Evolutionary conservation across 37 sponge, comb jelly and placozoan species (phyloP).

Genomic region (Hexactinellida sp.): DNA sequence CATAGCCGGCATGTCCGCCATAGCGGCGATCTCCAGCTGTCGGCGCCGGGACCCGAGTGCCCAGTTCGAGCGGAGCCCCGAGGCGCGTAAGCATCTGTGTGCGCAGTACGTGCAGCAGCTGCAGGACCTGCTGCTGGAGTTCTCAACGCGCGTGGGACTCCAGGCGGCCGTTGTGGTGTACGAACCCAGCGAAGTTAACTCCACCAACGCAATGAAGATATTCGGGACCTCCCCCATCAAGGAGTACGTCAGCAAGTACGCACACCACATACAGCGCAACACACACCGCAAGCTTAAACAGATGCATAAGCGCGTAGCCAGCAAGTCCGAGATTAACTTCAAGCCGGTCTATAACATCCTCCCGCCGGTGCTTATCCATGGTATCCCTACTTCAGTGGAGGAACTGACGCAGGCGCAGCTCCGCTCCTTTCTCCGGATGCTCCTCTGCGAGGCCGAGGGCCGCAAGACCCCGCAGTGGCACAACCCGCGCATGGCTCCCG

Average conservation of each 20-base stretch:
- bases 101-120: slow-evolving; percentile 59
- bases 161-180: slow-evolving; percentile 65
- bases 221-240: slow-evolving; percentile 52
- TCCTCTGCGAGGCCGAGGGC: slow-evolving; percentile 70
- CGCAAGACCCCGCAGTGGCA: slow-evolving; percentile 90
- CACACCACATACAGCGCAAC: slow-evolving; percentile 9
- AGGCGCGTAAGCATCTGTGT: slow-evolving; percentile 58
- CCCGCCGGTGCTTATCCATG: slow-evolving; percentile 72
- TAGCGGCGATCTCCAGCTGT: slow-evolving; percentile 55
- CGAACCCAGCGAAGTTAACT: slow-evolving; percentile 40
- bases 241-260: slow-evolving; percentile 20
- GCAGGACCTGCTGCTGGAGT: slow-evolving; percentile 60
- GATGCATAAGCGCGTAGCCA: slow-evolving; percentile 28
- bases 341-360: slow-evolving; percentile 22
- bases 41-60: slow-evolving; percentile 39
- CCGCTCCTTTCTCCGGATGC: slow-evolving; percentile 65
- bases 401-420: slow-evolving; percentile 92
- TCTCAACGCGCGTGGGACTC: slow-evolving; percentile 63
- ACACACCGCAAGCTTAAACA: slow-evolving; percentile 35
- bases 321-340: neutral
- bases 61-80: slow-evolving; percentile 72
- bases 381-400: slow-evolving; percentile 81
- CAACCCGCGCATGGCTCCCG: slow-evolving; percentile 61
- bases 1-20: slow-evolving; percentile 53
- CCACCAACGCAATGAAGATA: slow-evolving; percentile 46